These are phyloP conservation scores for Orthonychiurus folsomi DNA, from an alignment of 2,888 invertebrate genomes.

Conservation along the genomic window DNA sequence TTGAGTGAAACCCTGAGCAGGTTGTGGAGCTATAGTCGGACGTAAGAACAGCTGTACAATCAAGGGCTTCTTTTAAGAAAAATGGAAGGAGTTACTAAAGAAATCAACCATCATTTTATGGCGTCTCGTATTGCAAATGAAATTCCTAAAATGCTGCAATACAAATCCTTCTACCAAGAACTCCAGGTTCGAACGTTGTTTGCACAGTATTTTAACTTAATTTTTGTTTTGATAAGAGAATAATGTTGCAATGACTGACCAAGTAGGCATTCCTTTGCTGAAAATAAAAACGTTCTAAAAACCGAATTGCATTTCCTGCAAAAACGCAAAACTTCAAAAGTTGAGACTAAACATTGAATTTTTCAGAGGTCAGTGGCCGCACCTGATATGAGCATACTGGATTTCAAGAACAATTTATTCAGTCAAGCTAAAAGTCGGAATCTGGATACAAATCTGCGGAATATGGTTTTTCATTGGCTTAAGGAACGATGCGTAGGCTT, in stretches of 20 bases:
- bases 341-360: background rate
- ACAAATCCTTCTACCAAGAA: constrained; percentile 66
- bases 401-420: constrained; percentile 5
- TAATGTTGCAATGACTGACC: no score
- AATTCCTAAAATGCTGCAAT: constrained; percentile 64
- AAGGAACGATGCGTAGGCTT: constrained; percentile 44
- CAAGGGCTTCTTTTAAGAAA: no score
- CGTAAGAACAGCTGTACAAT: no score
- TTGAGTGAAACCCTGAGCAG: background rate
- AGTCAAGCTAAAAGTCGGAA: constrained; percentile 46
- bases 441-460: constrained; percentile 70
- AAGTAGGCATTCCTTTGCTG: no score
- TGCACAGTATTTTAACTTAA: constrained; percentile 42
- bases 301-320: no score
- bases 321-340: no score
- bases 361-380: constrained; percentile 68
- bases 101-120: constrained; percentile 61
- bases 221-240: no score
- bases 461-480: constrained; percentile 74
- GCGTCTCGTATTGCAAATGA: constrained; percentile 71
- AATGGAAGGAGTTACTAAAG: constrained; percentile 41
- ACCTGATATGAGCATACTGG: constrained; percentile 54
- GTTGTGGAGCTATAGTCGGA: background rate
- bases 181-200: constrained; percentile 56
- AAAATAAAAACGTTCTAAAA: no score